Conservation (phyloP, 2,113 vertebrate genomes). For the Cichladusa arquata region DNA sequence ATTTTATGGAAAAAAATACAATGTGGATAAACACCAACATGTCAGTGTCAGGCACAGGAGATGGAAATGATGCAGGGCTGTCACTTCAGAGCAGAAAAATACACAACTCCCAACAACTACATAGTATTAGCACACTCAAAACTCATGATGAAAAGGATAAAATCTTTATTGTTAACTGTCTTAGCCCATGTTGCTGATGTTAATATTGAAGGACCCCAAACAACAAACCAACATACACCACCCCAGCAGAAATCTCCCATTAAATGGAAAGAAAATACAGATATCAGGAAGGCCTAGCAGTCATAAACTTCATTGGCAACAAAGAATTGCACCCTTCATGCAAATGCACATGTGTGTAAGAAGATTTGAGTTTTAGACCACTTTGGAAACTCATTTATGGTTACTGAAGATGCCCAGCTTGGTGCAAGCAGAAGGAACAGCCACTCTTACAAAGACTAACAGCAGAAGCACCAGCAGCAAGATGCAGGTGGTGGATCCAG, state of each 20-base stretch:
- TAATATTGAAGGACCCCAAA: background rate
- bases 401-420: background rate
- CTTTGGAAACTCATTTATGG: background rate
- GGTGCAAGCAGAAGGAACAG: background rate
- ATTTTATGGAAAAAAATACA: background rate
- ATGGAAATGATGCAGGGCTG: background rate
- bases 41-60: background rate
- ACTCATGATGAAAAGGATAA: background rate
- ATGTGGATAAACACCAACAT: background rate
- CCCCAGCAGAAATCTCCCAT: background rate
- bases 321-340: background rate
- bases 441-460: background rate
- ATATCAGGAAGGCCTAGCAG: background rate
- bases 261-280: background rate
- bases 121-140: background rate
- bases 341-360: background rate
- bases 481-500: accelerated
- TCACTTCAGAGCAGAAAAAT: background rate
- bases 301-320: background rate
- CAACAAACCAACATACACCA: background rate
- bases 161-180: background rate
- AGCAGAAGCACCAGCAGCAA: background rate
- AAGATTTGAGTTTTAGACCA: background rate
- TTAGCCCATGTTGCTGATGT: background rate
- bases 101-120: background rate